Evolutionary conservation across 2,113 vertebrate species (phyloP).

Genomic region (Lepidothrix coronata): DNA sequence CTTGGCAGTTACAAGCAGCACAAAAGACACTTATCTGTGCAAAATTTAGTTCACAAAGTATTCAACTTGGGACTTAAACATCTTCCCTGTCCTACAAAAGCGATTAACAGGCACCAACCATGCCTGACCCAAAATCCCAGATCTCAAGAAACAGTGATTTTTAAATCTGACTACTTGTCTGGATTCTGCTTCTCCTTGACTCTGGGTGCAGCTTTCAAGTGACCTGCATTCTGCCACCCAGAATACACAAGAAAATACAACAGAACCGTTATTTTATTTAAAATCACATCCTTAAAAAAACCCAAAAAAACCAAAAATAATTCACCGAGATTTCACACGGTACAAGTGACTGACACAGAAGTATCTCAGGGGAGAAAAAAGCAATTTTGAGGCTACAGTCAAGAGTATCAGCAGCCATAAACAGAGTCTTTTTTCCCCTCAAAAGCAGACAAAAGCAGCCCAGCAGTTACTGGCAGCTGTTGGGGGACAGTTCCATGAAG

Average conservation of each 20-base stretch:
- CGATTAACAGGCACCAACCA: rapidly evolving
- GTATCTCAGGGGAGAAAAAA: neutral
- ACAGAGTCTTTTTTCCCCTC: neutral
- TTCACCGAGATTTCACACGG: neutral
- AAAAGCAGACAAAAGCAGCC: neutral
- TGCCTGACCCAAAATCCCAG: neutral
- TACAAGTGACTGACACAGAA: neutral
- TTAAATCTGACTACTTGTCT: neutral
- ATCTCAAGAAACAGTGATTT: neutral
- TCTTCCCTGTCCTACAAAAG: neutral
- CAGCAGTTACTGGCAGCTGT: neutral
- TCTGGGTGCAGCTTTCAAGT: neutral
- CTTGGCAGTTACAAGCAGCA: neutral
- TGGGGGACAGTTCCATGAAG: rapidly evolving
- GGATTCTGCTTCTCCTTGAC: neutral
- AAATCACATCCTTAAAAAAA: neutral
- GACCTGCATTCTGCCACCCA: neutral
- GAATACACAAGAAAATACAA: neutral
- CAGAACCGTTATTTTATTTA: neutral
- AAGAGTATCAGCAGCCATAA: neutral
- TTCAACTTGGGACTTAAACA: neutral
- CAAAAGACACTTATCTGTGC: neutral
- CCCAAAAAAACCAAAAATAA: no score
- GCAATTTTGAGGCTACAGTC: neutral
- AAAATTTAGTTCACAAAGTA: neutral